Evolutionary conservation across 2,113 vertebrate genomes (phyloP).

Genomic region (Guaruba guarouba): DNA sequence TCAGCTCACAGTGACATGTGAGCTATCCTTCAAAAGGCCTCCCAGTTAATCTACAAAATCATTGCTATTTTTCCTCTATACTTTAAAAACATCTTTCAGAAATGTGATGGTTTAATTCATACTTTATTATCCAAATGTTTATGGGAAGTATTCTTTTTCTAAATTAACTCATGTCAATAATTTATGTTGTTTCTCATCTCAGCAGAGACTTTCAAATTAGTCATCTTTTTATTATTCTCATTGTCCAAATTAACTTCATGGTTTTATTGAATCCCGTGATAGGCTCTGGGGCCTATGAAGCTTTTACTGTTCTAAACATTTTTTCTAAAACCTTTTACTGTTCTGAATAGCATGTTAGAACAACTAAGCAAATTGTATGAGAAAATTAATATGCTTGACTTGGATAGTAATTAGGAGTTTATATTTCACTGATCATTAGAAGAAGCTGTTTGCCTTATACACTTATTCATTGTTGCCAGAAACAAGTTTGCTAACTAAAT

Average conservation of each 20-base stretch:
- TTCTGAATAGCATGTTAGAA: background rate
- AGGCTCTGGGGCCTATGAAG: background rate
- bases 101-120: background rate
- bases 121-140: slow-evolving; percentile 20
- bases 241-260: slow-evolving; percentile 14
- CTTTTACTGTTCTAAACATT: background rate
- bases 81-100: background rate
- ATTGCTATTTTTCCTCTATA: background rate
- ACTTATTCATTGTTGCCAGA: background rate
- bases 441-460: background rate
- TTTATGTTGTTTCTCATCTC: background rate
- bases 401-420: background rate
- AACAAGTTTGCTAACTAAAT: background rate
- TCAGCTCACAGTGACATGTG: background rate
- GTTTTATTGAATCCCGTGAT: slow-evolving; percentile 3
- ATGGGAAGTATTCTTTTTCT: background rate
- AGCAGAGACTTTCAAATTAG: slow-evolving; percentile 10
- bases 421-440: slow-evolving; percentile 7
- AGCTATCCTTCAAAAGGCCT: background rate
- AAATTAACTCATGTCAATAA: background rate
- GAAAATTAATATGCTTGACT: background rate
- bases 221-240: slow-evolving; percentile 38
- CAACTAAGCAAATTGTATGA: background rate
- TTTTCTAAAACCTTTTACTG: background rate
- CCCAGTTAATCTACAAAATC: background rate